phyloP scores from a whole-genome alignment of 1,140 invertebrate genomes.

The Thaumetopoea pityocampa region DNA sequence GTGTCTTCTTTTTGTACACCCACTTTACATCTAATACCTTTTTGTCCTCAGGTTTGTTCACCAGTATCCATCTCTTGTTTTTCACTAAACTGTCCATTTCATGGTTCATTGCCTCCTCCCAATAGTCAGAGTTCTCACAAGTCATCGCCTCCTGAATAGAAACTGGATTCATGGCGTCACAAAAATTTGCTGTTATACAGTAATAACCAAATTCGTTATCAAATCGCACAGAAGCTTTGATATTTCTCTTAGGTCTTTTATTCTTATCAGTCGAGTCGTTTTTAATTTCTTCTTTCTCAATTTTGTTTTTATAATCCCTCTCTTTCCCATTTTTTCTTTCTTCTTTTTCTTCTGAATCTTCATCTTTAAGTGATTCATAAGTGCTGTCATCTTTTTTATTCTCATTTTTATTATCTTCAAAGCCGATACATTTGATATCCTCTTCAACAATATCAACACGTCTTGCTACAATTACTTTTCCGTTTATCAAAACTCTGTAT shows the following conservation, averaged over 20 bases:
- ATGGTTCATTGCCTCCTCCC: constrained; percentile 39
- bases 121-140: constrained; percentile 29
- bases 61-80: constrained; percentile 46
- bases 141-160: constrained; percentile 30
- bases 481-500: constrained; percentile 22
- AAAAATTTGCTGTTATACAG: constrained; percentile 27
- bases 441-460: constrained; percentile 16
- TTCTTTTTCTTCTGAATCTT: constrained; percentile 1
- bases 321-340: background rate
- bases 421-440: constrained; percentile 3
- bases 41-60: constrained; percentile 28
- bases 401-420: too few relatives aligned
- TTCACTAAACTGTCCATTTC: constrained; percentile 41
- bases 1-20: constrained; percentile 32
- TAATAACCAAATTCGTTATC: constrained; percentile 22
- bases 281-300: background rate
- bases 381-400: too few relatives aligned
- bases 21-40: constrained; percentile 31
- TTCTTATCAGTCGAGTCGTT: background rate
- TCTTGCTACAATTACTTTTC: constrained; percentile 14
- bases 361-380: too few relatives aligned
- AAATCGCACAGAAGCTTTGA: constrained; percentile 13
- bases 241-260: constrained; percentile 9
- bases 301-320: background rate
- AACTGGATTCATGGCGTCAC: constrained; percentile 18